Base-by-base conservation (phyloP, 2,113 vertebrate species). In the Orthochromis malagaraziensis region DNA sequence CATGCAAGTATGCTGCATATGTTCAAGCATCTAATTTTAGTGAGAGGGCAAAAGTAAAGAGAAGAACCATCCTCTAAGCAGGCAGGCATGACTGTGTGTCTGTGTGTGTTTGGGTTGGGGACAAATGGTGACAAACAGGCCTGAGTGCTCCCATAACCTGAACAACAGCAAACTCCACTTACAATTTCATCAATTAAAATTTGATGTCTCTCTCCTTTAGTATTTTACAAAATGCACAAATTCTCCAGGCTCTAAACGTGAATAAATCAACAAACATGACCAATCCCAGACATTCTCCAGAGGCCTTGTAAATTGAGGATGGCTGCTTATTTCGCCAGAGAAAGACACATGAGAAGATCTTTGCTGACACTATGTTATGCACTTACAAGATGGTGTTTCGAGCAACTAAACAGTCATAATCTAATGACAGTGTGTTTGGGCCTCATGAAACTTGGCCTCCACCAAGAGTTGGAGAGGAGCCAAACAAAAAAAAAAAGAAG, bases 191-290 rank as follows among this genome's bases (percentile, higher is more conserved):
- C 57, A 79, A 54, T 91, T 90, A 87, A 92, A 88, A 70, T 91
- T 91, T 91, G 14, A 91, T 87, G 82, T 9, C 19, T 73, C 51
- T 65, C 11, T 54, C 57, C 45, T 77, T 38, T 29, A 35, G 82
- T 77, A 60, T 84, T 88, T 91, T 91, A n/a, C 57, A 86, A 89
- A 93, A 91, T 83, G 45, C 75, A 87, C n/a, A 31, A 87, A 33
- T 83, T 21, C 49, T 29, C 10, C 54, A 11, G 55, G 38, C 83
- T 84, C 65, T 24, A 54, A 85, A 91, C 12, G 60, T 84, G 82
- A 88, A 87, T 84, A 83, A 79, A 68, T 55, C 35, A 57, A 16
- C 40, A 87, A 82, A 82, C 17, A 57, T 81, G 33, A 21, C 47
- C 13, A 5, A 45, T 54, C 33, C 38, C n/a, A 42, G 81, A 89